Evolutionary conservation across 2,113 vertebrate species (phyloP), one percentile per base, ranked within the genome.

Genomic region (Eretmochelys imbricata): DNA sequence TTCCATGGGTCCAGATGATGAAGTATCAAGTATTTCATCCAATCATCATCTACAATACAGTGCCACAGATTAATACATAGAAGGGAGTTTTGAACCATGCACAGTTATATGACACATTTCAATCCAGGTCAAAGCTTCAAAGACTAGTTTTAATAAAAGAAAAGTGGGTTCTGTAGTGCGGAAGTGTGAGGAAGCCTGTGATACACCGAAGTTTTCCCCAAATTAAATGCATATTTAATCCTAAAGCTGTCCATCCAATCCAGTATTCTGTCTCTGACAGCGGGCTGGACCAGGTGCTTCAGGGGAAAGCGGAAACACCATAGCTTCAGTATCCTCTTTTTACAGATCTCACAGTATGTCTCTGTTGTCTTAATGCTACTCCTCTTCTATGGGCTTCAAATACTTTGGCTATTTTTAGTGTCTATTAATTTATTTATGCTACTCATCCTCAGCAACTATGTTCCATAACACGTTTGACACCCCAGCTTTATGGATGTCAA

Each of bases 371-470:
- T 54, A 80, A 20, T 95, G 38, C 31, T 95, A 4, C 80, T 96
- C 87, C n/a, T 81, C 80, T 95, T 96, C 92, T 88, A 10, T 6
- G 2, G 25, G 49, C 29, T 97, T 96, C 85, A 95, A 89, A 72
- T 94, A 85, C 16, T 94, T 87, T 29, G 78, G 29, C 80, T 93
- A 38, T 88, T 85, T 91, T 93, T 85, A 89, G 57, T 82, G 69
- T 51, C 79, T 90, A 24, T 87, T 85, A 16, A 50, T 96, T 97
- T 96, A n/a, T 84, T 96, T 88, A 89, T 95, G 91, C n/a, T 82
- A 29, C 14, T 24, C 85, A 76, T 59, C 19, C 25, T 90, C 50
- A 85, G 87, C 46, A 96, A 19, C n/a, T 84, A 48, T 14, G 2
- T 89, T 94, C 49, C 55, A 54, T 92, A 82, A 93, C 83, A 87